Evolutionary conservation across 2,888 invertebrate species (phyloP).

Genomic region (Oscheius sp.): DNA sequence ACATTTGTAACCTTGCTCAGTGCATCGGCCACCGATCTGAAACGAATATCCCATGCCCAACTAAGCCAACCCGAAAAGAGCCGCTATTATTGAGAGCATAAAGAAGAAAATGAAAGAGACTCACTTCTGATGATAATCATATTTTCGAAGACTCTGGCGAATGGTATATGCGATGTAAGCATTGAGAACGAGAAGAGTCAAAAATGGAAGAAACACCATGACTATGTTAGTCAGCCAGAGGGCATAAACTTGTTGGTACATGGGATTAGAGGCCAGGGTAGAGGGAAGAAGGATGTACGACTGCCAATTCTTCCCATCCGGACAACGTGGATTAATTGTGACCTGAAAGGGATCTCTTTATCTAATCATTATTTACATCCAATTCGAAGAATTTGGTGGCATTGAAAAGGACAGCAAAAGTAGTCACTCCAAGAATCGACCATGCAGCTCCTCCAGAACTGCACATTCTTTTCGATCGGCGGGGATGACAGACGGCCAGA

Average conservation of each 20-base stretch:
- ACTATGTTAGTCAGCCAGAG: slow-evolving; percentile 93
- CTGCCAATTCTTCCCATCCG: slow-evolving; percentile 60
- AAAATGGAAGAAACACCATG: slow-evolving; percentile 91
- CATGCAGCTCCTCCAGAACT: slow-evolving; percentile 57
- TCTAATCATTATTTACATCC: too few relatives aligned
- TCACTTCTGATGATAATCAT: slow-evolving; percentile 71
- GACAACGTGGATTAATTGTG: slow-evolving; percentile 55
- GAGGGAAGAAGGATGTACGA: slow-evolving; percentile 58
- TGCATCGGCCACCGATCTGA: slow-evolving; percentile 48
- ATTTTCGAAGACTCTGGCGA: slow-evolving; percentile 85
- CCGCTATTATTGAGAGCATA: neutral
- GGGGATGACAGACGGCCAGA: slow-evolving; percentile 63
- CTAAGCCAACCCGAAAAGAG: neutral
- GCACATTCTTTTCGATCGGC: slow-evolving; percentile 53
- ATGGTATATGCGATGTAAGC: slow-evolving; percentile 89
- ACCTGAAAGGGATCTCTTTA: slow-evolving; percentile 43
- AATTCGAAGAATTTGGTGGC: slow-evolving; percentile 67
- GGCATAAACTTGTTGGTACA: slow-evolving; percentile 79
- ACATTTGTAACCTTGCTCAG: slow-evolving; percentile 42
- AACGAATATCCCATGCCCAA: slow-evolving; percentile 15
- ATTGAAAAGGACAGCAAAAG: slow-evolving; percentile 66
- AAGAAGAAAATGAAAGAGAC: neutral
- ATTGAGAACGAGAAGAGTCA: slow-evolving; percentile 84
- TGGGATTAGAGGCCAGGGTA: slow-evolving; percentile 48
- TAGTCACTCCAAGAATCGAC: slow-evolving; percentile 63